Evolutionary conservation across 2,888 invertebrate species (phyloP).

Genomic region (Pegoplata infirma): DNA sequence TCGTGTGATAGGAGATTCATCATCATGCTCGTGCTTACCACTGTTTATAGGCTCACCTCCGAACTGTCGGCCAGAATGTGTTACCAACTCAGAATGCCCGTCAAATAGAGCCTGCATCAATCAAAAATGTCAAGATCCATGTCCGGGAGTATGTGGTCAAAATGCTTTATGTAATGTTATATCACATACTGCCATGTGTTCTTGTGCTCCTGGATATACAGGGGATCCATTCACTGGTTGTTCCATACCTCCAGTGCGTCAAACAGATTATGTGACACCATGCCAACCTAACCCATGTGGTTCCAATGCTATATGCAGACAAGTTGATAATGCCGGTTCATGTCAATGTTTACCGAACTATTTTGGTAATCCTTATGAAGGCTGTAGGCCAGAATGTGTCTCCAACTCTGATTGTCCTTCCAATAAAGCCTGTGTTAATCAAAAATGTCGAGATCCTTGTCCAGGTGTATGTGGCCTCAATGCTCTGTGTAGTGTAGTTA

Average conservation of each 20-base stretch:
- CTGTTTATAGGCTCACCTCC: constrained; percentile 85
- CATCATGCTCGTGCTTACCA: constrained; percentile 82
- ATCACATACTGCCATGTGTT: constrained; percentile 81
- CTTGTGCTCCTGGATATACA: constrained; percentile 81
- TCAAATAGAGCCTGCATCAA: constrained; percentile 84
- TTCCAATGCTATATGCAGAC: constrained; percentile 83
- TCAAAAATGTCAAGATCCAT: constrained; percentile 86
- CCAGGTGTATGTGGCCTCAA: constrained; percentile 87
- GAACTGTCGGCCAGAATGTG: constrained; percentile 85
- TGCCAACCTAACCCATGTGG: constrained; percentile 84
- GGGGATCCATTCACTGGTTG: constrained; percentile 84
- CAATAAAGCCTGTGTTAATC: constrained; percentile 84
- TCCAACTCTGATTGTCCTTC: constrained; percentile 87
- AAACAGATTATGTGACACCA: constrained; percentile 77
- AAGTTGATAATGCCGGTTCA: constrained; percentile 82
- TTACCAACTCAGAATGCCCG: constrained; percentile 84
- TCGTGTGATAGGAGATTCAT: constrained; percentile 76
- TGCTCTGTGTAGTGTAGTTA: constrained; percentile 85
- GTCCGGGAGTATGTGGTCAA: constrained; percentile 82
- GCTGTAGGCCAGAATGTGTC: constrained; percentile 88
- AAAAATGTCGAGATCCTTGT: constrained; percentile 89
- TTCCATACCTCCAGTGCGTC: constrained; percentile 69
- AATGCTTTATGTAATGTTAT: constrained; percentile 80
- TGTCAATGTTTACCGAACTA: constrained; percentile 85
- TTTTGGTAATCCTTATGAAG: constrained; percentile 84